A percentile compares a stretch with the other conserved stretches of the same genome.
Evolutionary conservation across 2,113 vertebrate species (phyloP).

Genomic region (Esox niger): DNA sequence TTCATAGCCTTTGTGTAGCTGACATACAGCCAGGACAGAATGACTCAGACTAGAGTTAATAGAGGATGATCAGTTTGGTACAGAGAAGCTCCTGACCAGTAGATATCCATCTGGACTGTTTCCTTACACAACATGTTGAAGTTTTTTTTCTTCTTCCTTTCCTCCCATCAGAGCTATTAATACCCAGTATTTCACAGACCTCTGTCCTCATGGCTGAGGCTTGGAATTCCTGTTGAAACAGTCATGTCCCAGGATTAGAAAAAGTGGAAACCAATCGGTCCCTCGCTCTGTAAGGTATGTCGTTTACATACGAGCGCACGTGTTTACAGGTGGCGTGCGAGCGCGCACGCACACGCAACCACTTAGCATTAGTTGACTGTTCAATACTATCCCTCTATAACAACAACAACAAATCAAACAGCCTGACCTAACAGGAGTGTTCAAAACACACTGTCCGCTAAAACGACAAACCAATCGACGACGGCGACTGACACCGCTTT

Average conservation of each 20-base stretch:
- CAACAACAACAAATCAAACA: no score
- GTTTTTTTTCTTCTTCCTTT: slow-evolving; percentile 47
- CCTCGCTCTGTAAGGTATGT: background rate
- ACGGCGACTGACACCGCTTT: slow-evolving; percentile 52
- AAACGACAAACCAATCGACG: slow-evolving; percentile 32
- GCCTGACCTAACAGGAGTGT: background rate
- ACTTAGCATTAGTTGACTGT: no score
- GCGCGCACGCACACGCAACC: slow-evolving; percentile 17
- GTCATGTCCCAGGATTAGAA: slow-evolving; percentile 50
- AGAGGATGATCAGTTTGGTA: background rate
- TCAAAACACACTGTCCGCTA: background rate
- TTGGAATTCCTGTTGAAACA: slow-evolving; percentile 62
- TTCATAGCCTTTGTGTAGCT: background rate
- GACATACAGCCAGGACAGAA: background rate
- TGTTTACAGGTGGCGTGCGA: no score
- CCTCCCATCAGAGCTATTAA: slow-evolving; percentile 68
- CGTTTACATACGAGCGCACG: no score
- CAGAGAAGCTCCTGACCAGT: slow-evolving; percentile 34
- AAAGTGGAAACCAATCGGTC: slow-evolving; percentile 15
- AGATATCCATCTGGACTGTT: slow-evolving; percentile 68
- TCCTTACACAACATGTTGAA: slow-evolving; percentile 68
- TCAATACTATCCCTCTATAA: no score
- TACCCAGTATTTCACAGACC: slow-evolving; percentile 56
- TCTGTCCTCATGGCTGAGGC: slow-evolving; percentile 67
- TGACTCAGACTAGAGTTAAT: background rate